Evolutionary conservation across 2,113 vertebrate species (phyloP).

Genomic region (Myiagra hebetior): DNA sequence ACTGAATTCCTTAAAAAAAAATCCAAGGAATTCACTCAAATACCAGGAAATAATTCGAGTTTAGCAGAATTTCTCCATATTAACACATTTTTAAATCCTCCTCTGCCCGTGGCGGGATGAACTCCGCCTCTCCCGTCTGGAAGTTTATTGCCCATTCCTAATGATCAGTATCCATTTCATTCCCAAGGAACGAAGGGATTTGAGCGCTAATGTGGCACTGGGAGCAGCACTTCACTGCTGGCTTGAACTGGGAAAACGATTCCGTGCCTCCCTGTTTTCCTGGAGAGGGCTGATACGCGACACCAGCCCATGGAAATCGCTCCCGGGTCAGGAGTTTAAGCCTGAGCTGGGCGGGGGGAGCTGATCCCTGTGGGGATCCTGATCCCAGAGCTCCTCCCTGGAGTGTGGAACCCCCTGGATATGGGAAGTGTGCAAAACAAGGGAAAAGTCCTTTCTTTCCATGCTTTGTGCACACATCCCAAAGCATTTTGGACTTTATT

Average conservation of each 20-base stretch:
- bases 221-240: neutral
- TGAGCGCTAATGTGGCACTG: neutral
- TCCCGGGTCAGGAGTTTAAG: neutral
- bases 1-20: neutral
- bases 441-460: neutral
- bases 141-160: slow-evolving; percentile 55
- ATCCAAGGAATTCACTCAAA: neutral
- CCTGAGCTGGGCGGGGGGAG: neutral
- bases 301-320: neutral
- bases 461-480: accelerated
- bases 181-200: slow-evolving; percentile 23
- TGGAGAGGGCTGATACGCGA: neutral
- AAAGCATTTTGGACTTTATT: neutral
- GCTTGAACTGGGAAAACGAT: neutral
- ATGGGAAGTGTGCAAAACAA: neutral
- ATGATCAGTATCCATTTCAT: slow-evolving; percentile 27
- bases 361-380: neutral
- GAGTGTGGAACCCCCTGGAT: accelerated
- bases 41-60: neutral
- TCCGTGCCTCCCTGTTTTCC: neutral
- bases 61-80: neutral
- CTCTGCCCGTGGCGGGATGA: neutral
- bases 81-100: neutral
- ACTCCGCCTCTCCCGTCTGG: slow-evolving; percentile 21
- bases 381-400: neutral